A percentile compares a stretch with the other conserved stretches of the same genome.
Conservation (phyloP, 2,888 invertebrate species). For the Nectonema munidae region DNA sequence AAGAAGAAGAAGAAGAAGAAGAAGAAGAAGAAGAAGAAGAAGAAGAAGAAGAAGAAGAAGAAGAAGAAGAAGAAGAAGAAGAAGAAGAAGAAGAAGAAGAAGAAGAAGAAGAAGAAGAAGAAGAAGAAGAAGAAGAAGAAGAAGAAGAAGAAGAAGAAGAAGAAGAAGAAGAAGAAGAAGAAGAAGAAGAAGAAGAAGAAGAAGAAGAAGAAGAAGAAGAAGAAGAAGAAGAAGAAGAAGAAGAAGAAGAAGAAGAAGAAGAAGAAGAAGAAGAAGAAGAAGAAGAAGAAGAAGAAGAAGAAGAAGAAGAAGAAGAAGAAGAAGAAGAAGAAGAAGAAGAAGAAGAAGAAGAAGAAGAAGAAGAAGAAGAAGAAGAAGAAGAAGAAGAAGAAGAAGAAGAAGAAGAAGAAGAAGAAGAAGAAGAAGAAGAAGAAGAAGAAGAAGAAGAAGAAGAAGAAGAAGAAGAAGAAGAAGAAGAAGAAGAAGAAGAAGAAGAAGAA, state of each 20-base stretch:
- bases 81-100: background rate
- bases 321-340: background rate
- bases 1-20: background rate
- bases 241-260: background rate
- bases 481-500: background rate
- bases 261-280: background rate
- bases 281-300: background rate
- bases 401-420: background rate
- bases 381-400: background rate
- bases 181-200: background rate
- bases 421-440: background rate
- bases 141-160: background rate
- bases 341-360: background rate
- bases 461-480: background rate
- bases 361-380: background rate
- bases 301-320: background rate
- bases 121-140: background rate
- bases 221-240: background rate
- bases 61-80: background rate
- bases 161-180: background rate
- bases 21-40: background rate
- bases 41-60: background rate
- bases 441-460: background rate
- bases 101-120: background rate
- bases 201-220: background rate